phyloP scores from a whole-genome alignment of 1,140 invertebrate species.

The Ceratoteleas bidentatus region DNA sequence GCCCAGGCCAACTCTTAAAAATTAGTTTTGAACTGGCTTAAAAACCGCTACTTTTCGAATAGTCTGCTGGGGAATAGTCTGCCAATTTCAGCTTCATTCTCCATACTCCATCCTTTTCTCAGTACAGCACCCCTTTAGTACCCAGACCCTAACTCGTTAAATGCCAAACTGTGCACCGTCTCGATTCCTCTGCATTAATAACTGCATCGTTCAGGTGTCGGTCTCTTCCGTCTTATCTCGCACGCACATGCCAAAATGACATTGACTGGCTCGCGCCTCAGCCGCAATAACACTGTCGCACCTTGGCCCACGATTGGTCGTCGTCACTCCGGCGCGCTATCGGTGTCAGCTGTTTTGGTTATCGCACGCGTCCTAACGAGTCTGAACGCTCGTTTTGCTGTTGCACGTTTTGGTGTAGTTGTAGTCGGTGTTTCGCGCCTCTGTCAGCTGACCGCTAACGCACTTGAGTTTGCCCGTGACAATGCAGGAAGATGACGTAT shows the following conservation, averaged over 20 bases:
- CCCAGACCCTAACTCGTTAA: too few relatives aligned
- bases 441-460: conserved; percentile 39
- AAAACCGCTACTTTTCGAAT: too few relatives aligned
- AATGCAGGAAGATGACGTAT: conserved; percentile 77
- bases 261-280: conserved; percentile 26
- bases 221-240: conserved; percentile 34
- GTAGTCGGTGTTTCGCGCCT: conserved; percentile 32
- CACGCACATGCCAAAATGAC: conserved; percentile 20
- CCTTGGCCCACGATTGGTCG: conserved; percentile 14
- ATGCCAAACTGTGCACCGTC: too few relatives aligned
- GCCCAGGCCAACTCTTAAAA: too few relatives aligned
- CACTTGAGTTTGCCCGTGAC: conserved; percentile 65
- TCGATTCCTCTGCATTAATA: background rate
- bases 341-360: conserved; percentile 57
- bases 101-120: too few relatives aligned
- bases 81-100: too few relatives aligned
- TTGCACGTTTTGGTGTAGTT: conserved; percentile 31
- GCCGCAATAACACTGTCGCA: conserved; percentile 31
- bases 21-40: too few relatives aligned
- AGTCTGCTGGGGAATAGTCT: too few relatives aligned
- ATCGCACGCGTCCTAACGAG: conserved; percentile 43
- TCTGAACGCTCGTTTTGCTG: conserved; percentile 27
- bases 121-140: too few relatives aligned
- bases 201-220: conserved; percentile 24
- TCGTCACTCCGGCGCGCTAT: background rate